Base-by-base conservation (phyloP, 1,140 invertebrate species). In the Drosophila burlai region DNA sequence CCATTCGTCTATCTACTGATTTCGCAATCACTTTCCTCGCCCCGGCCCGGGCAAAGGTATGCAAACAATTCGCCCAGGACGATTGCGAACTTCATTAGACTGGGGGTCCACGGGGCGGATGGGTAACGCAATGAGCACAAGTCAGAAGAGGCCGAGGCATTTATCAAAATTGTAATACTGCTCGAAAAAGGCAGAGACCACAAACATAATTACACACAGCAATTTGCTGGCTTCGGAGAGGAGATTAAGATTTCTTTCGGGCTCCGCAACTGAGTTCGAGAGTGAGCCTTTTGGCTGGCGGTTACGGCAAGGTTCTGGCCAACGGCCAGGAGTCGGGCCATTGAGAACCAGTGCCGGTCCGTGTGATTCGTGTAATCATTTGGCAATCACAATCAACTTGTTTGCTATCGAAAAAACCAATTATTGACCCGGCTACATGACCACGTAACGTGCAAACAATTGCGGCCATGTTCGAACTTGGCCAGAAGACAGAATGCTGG, bases 371-470 rank as follows among this genome's bases (percentile, higher is more conserved):
- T 87, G 77, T 86, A 86, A 86, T 86, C 83, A 86, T 86, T 89
- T 86, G 84, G 84, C 84, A 83, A 87, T 87, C 83, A 87, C 66
- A 87, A 86, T 80, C 80, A 87, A 86, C 83, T 83, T 87, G 83
- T 80, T 87, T 83, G 83, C 80, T 65, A 80, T 76, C 76, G 76
- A 75, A 86, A 86, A 86, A 86, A 86, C 84, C 84, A 86, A 86
- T 86, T 86, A 86, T 86, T 86, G 83, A 86, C 84, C 83, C 76
- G 65, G 80, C 82, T 83, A 86, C 83, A 89, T 89, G 84, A 86
- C 83, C 83, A 89, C 83, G 84, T 82, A 86, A 86, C 84, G 83
- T 86, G 83, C 83, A 86, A 86, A 89, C 83, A 86, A 86, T 86
- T 86, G 83, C 55, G 83, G 83, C 81, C 71, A 85, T 84, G 81